phyloP scores from a whole-genome alignment of 2,113 vertebrate genomes.

The Tyrannus savana region DNA sequence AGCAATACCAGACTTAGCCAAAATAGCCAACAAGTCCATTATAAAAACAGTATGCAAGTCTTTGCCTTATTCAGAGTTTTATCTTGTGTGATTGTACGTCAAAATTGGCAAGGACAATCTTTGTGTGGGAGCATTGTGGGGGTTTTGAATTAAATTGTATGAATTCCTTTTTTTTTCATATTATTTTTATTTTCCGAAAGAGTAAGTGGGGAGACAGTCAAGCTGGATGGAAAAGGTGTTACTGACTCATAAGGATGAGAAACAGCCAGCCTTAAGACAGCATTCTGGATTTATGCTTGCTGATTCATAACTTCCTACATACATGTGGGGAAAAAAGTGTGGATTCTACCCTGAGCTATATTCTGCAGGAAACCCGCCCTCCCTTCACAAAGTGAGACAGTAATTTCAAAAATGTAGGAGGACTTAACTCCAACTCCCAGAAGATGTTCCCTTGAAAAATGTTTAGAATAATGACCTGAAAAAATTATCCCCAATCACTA shows the following conservation, averaged over 20 bases:
- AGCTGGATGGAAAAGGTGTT: conserved; percentile 61
- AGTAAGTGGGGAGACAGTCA: conserved; percentile 38
- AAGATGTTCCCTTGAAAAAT: conserved; percentile 46
- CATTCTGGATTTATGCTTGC: conserved; percentile 66
- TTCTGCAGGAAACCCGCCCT: conserved; percentile 53
- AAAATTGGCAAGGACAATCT: conserved; percentile 34
- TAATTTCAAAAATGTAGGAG: conserved; percentile 53
- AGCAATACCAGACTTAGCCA: neutral
- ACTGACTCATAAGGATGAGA: conserved; percentile 74
- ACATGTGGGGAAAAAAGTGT: conserved; percentile 37
- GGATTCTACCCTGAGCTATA: conserved; percentile 56
- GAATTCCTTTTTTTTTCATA: conserved; percentile 25
- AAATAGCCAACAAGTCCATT: neutral
- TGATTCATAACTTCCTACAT: conserved; percentile 81
- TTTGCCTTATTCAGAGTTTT: conserved; percentile 47
- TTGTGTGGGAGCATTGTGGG: conserved; percentile 25
- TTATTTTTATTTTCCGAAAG: conserved; percentile 66
- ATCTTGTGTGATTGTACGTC: neutral
- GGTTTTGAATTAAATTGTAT: conserved; percentile 31
- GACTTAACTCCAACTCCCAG: conserved; percentile 26
- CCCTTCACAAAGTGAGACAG: conserved; percentile 5
- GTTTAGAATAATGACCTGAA: conserved; percentile 42
- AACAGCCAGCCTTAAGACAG: conserved; percentile 59
- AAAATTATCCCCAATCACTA: neutral
- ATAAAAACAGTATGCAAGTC: neutral